These are phyloP conservation scores for Charadrius vociferus DNA, from an alignment of 2,113 vertebrate genomes.

Conservation along the genomic window DNA sequence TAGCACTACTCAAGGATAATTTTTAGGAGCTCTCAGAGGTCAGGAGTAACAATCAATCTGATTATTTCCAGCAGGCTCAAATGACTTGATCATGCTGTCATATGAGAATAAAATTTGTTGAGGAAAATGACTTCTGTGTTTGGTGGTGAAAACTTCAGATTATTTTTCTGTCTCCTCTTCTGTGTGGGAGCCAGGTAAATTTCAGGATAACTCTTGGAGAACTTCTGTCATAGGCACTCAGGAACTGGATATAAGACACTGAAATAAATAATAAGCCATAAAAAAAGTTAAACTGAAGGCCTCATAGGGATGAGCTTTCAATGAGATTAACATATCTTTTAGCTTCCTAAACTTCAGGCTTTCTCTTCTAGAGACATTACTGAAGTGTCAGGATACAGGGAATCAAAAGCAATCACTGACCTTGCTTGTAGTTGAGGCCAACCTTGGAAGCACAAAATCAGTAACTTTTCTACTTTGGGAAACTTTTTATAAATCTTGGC, in stretches of 20 bases:
- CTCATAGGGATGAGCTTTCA: not conserved
- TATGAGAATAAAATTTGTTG: not conserved
- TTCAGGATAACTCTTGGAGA: not conserved
- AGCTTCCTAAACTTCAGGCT: not conserved
- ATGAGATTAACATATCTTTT: not conserved
- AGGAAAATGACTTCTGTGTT: not conserved
- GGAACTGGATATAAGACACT: not conserved
- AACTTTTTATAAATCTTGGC: not conserved
- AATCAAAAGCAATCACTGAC: not conserved
- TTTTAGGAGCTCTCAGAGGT: not conserved
- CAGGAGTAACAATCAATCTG: not conserved
- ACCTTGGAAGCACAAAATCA: not conserved
- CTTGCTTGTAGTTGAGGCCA: not conserved
- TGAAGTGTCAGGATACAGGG: not conserved
- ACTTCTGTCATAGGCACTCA: not conserved
- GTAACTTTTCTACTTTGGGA: not conserved
- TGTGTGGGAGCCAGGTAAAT: not conserved
- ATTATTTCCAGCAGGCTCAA: not conserved
- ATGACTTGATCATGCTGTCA: not conserved
- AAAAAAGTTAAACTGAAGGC: not conserved
- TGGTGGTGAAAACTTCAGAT: not conserved
- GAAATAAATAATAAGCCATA: not conserved
- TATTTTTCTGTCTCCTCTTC: not conserved
- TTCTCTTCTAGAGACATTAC: not conserved
- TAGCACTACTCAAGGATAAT: not conserved